Evolutionary conservation across 2,797 vertebrate genomes (phyloP).

Genomic region (Falco naumanni): DNA sequence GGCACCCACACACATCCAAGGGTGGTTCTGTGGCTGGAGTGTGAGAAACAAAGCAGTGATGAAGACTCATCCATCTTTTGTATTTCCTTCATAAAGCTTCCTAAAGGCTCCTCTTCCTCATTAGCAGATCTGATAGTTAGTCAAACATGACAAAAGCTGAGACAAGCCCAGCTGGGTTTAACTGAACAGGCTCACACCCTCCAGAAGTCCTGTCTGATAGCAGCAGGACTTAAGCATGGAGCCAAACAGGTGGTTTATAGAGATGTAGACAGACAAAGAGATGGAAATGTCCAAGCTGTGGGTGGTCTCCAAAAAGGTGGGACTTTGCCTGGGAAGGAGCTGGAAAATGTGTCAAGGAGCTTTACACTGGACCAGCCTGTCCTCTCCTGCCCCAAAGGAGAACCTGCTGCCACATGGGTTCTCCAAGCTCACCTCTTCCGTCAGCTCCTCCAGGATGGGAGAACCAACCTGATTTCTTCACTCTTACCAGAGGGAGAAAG

Average conservation of each 20-base stretch:
- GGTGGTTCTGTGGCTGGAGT: background rate
- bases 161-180: background rate
- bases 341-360: background rate
- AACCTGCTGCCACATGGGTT: background rate
- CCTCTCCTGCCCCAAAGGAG: background rate
- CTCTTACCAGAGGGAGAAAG: background rate
- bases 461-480: background rate
- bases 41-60: constrained; percentile 33
- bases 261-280: background rate
- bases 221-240: background rate
- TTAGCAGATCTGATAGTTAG: background rate
- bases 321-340: background rate
- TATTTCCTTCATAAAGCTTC: constrained; percentile 12
- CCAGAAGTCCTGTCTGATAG: background rate
- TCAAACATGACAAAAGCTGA: background rate
- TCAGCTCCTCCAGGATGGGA: background rate
- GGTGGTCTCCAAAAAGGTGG: background rate
- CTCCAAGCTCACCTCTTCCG: background rate
- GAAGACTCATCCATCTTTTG: background rate
- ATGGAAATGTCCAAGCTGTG: background rate
- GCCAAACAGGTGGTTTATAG: background rate
- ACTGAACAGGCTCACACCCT: background rate
- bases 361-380: background rate
- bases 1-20: background rate
- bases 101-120: background rate